These are phyloP conservation scores for Monopterus albus DNA, from an alignment of 2,113 vertebrate species.

Conservation along the genomic window DNA sequence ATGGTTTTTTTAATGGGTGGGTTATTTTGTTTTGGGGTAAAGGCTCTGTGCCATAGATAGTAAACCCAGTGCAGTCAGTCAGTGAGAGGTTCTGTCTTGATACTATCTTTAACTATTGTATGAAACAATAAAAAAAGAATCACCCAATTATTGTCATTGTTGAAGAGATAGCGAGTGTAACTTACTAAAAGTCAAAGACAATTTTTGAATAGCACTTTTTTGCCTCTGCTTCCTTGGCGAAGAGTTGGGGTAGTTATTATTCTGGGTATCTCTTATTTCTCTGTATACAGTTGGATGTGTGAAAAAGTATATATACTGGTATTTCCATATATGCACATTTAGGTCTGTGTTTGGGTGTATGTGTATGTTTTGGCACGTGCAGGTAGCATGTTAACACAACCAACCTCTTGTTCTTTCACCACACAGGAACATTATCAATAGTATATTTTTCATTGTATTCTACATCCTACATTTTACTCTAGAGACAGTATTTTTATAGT, in stretches of 20 bases:
- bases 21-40: conserved; percentile 68
- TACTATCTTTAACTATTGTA: conserved; percentile 75
- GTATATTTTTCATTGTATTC: conserved; percentile 77
- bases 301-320: conserved; percentile 77
- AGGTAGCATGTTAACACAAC: conserved; percentile 69
- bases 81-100: conserved; percentile 74
- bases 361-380: conserved; percentile 80
- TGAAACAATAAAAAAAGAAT: conserved; percentile 70
- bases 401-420: conserved; percentile 68
- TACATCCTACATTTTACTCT: conserved; percentile 70
- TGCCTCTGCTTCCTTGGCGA: conserved; percentile 80
- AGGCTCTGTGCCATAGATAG: conserved; percentile 84
- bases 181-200: conserved; percentile 82
- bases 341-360: conserved; percentile 80
- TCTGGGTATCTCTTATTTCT: conserved; percentile 81
- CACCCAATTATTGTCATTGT: conserved; percentile 73
- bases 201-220: conserved; percentile 86
- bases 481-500: conserved; percentile 83
- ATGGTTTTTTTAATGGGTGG: conserved; percentile 70
- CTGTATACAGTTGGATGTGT: conserved; percentile 84
- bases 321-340: conserved; percentile 83
- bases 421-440: conserved; percentile 71
- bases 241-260: conserved; percentile 80
- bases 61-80: conserved; percentile 78
- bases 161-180: conserved; percentile 80